Evolutionary conservation across 2,888 invertebrate species (phyloP), one percentile per base, ranked within the genome.

Genomic region (Luffia ferchaultella): DNA sequence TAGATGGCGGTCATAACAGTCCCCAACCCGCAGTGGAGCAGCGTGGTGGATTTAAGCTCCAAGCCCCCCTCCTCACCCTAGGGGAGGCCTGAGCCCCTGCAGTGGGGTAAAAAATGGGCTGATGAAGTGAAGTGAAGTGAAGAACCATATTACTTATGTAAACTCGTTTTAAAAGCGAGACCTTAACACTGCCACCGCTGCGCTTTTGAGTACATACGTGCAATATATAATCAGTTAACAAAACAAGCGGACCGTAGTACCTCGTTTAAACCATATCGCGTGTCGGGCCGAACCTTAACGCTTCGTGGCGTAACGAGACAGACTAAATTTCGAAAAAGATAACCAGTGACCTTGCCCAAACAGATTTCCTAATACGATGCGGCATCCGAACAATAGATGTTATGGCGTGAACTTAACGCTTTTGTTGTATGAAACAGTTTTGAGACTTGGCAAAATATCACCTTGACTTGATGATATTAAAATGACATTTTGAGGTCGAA

Each of bases 381-480:
- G 30, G 30, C 30, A 30, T 30, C 30, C 30, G 5, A 30, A 30
- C 30, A 30, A 30, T 30, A 30, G 30, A 30, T 30, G 30, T 30
- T 30, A 30, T 30, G 30, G 30, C 30, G 30, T 30, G 30, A 30
- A 30, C 30, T 30, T 30, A 19, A 18, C 42, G 41, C 18, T 9
- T 20, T 17, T n/a, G 45, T 17, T 49, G 43, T 44, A 49, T 20
- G 49, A 40, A 44, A 2, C 16, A 50, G 51, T 53, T 30, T 30
- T 50, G 46, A 49, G 49, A 43, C 52, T 46, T 55, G 60, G 57
- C 56, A 18, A 43, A 60, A 53, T 55, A 59, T 57, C 57, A 53
- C 67, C 67, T 68, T 68, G 65, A 65, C 65, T 65, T 58, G 54
- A 61, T 59, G 62, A 59, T 59, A 60, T 59, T 60, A 57, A 61